A percentile compares a stretch with the other conserved stretches of the same genome.
Evolutionary conservation across 2,888 invertebrate species (phyloP).

Genomic region (Trichopoda pennipes): DNA sequence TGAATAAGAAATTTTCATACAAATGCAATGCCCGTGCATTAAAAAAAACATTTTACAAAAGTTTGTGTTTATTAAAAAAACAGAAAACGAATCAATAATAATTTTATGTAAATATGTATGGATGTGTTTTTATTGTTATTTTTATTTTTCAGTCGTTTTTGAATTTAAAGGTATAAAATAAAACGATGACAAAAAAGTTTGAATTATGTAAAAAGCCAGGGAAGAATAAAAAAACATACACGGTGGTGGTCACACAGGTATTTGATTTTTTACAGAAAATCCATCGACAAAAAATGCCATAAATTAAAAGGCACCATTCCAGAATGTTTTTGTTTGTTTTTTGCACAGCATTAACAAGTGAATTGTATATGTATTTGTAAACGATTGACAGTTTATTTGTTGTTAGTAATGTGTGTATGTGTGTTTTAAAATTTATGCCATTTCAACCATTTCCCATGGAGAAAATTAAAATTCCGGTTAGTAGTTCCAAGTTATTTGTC

Average conservation of each 20-base stretch:
- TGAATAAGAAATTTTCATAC: neutral
- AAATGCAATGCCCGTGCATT: too few species aligned
- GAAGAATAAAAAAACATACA: slow-evolving; percentile 5
- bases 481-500: slow-evolving; percentile 67
- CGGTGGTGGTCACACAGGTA: too few species aligned
- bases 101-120: neutral
- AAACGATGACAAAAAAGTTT: too few species aligned
- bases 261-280: slow-evolving; percentile 34
- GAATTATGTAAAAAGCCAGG: slow-evolving; percentile 1
- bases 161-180: too few species aligned
- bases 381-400: neutral
- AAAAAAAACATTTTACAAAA: too few species aligned
- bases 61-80: too few species aligned
- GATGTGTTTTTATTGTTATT: too few species aligned
- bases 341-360: slow-evolving; percentile 14
- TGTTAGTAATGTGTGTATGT: slow-evolving; percentile 4
- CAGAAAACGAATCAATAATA: neutral
- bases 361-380: slow-evolving; percentile 1
- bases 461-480: slow-evolving; percentile 68
- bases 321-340: slow-evolving; percentile 56
- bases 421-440: slow-evolving; percentile 63
- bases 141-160: neutral
- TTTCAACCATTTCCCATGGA: slow-evolving; percentile 67
- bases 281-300: slow-evolving; percentile 42
- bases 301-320: slow-evolving; percentile 55